Evolutionary conservation across 1,140 invertebrate genomes (phyloP).

Genomic region (Atopsyche davidsoni): DNA sequence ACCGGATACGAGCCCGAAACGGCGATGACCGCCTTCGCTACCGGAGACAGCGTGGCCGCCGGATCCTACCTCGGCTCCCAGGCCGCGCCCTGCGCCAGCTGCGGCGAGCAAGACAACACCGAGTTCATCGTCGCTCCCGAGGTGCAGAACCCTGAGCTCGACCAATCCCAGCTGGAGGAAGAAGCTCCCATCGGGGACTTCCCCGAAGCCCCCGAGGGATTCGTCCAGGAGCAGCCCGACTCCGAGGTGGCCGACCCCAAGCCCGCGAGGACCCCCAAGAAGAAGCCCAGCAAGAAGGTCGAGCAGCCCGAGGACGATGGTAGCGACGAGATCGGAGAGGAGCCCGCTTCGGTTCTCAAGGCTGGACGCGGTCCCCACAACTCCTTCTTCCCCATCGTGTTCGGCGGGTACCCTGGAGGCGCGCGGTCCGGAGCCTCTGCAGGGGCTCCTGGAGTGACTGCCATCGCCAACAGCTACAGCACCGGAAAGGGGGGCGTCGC

Average conservation of each 20-base stretch:
- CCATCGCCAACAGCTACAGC: slow-evolving; percentile 63
- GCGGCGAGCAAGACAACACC: slow-evolving; percentile 15
- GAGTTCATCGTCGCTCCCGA: slow-evolving; percentile 13
- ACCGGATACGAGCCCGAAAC: slow-evolving; percentile 24
- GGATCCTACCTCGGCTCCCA: slow-evolving; percentile 26
- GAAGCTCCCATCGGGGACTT: slow-evolving; percentile 16
- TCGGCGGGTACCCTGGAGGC: slow-evolving; percentile 43
- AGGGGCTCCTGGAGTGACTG: slow-evolving; percentile 49
- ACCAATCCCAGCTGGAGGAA: slow-evolving; percentile 21
- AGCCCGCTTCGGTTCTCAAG: slow-evolving; percentile 35
- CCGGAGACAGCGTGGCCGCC: slow-evolving; percentile 27
- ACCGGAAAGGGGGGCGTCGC: slow-evolving; percentile 60
- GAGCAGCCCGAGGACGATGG: slow-evolving; percentile 35
- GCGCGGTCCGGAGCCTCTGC: slow-evolving; percentile 33
- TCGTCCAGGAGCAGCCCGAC: slow-evolving; percentile 27
- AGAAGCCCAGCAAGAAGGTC: slow-evolving; percentile 39
- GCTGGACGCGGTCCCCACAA: slow-evolving; percentile 36
- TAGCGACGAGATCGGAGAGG: slow-evolving; percentile 42
- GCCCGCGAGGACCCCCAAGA: slow-evolving; percentile 30
- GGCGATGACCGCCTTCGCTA: slow-evolving; percentile 28
- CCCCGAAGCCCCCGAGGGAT: slow-evolving; percentile 30
- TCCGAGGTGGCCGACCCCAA: slow-evolving; percentile 6
- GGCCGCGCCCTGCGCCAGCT: slow-evolving; percentile 15
- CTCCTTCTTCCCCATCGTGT: slow-evolving; percentile 59
- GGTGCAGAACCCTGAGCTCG: slow-evolving; percentile 4